Evolutionary conservation across 2,113 vertebrate species (phyloP).

Genomic region (Spilogale gracilis): DNA sequence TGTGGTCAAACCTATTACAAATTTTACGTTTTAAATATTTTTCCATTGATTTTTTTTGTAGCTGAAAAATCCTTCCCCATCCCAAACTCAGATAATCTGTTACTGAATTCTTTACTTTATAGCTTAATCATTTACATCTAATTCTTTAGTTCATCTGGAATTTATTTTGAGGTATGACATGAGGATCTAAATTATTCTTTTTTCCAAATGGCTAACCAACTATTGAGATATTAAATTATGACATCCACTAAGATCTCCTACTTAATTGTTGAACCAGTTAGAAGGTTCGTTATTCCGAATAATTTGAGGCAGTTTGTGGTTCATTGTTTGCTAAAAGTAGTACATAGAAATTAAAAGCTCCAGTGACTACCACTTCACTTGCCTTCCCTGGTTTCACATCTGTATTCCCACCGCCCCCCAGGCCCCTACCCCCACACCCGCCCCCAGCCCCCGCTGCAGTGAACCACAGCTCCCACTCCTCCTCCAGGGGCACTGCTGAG

Average conservation of each 20-base stretch:
- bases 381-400: not conserved
- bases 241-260: not conserved
- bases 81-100: not conserved
- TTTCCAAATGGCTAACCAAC: not conserved
- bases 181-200: not conserved
- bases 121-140: not conserved
- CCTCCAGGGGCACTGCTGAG: not conserved
- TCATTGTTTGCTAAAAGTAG: not conserved
- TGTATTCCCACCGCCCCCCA: not conserved
- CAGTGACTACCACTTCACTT: not conserved
- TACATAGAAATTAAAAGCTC: not conserved
- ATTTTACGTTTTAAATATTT: not conserved
- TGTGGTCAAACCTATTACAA: not conserved
- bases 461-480: not conserved
- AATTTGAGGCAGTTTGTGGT: not conserved
- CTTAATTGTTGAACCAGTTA: not conserved
- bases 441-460: not conserved
- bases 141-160: slow-evolving; percentile 15
- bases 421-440: too few species aligned
- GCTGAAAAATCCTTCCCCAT: not conserved
- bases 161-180: not conserved
- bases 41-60: not conserved
- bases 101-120: not conserved
- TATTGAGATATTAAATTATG: not conserved
- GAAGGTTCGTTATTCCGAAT: not conserved